Conservation (phyloP, 37 sponge, comb jelly and placozoan species). For the Hormiphora californensis region DNA sequence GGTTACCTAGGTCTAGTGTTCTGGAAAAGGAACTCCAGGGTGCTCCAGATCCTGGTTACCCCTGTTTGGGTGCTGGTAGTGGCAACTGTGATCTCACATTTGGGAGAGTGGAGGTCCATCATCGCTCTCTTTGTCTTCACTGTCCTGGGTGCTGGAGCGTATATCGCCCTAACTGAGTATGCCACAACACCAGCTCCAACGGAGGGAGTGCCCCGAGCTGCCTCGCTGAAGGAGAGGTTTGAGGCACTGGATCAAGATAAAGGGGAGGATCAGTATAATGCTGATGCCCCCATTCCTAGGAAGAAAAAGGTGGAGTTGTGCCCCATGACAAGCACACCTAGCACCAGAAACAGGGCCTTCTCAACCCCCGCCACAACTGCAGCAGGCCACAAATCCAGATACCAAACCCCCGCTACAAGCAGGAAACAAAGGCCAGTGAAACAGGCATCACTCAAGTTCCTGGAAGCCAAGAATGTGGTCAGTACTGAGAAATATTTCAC, state of each 20-base stretch:
- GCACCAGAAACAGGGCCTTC: background rate
- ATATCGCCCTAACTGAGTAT: background rate
- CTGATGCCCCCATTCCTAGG: background rate
- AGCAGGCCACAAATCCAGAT: background rate
- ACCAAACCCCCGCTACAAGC: slow-evolving; percentile 13
- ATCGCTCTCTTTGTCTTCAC: slow-evolving; percentile 9
- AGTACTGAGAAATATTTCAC: slow-evolving; percentile 12
- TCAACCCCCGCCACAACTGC: background rate
- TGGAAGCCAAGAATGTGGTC: background rate
- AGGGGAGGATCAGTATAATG: too few species aligned
- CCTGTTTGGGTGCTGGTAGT: background rate
- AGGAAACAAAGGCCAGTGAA: background rate
- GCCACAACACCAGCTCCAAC: too few species aligned
- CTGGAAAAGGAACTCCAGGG: too few species aligned
- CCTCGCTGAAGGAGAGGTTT: too few species aligned
- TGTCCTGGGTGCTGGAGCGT: slow-evolving; percentile 4
- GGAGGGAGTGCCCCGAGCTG: too few species aligned
- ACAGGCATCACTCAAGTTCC: slow-evolving; percentile 22
- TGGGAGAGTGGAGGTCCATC: background rate
- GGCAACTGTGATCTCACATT: background rate
- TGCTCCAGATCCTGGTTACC: too few species aligned
- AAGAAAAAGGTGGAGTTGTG: background rate
- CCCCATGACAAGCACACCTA: background rate
- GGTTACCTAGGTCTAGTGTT: background rate
- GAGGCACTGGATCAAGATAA: background rate